Evolutionary conservation across 1,140 invertebrate species (phyloP), one percentile per base, ranked within the genome.

Genomic region (Sycophila sp.): DNA sequence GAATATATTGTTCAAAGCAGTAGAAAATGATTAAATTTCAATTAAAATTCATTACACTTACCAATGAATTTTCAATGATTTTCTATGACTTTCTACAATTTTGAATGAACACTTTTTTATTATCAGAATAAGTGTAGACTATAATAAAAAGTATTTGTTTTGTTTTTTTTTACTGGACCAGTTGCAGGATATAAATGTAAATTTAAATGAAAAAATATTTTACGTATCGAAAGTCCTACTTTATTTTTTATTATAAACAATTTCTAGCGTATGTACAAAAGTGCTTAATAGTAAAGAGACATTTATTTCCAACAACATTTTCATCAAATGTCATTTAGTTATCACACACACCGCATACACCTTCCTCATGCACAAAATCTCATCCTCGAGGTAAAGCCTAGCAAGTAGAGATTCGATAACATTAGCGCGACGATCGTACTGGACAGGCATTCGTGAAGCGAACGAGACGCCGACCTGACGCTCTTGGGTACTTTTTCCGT

Each of bases 261-360:
- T 63, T 38, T 70, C 56, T 36, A 70, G 30, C 60, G 51, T 70
- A 64, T 70, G 59, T 70, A 70, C 60, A 64, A 70, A 63, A 30
- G 47, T 28, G 36, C 42, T 70, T 64, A 47, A 30, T 47, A 69
- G 36, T 70, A 70, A 70, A 63, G 28, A 60, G 15, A 70, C 49
- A 26, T 45, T 45, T 24, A 51, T 62, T 53, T 63, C 45, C 32
- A 70, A 63, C 24, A 70, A 63, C 38, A 56, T 17, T 53, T 47
- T 55, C 38, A 38, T 2, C 19, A 10, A n/a, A 19, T 66, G 26
- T 60, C 30, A 59, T 70, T 62, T 34, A 63, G 13, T 34, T 30
- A 8, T 45, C 38, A 70, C 45, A 62, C 38, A 28, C 17, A 22
- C 63, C 45, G 15, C 26, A 70, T 55, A 62, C 38, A 28, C 17